Base-by-base conservation (phyloP, 2,888 invertebrate species). In the Tinea semifulvella region DNA sequence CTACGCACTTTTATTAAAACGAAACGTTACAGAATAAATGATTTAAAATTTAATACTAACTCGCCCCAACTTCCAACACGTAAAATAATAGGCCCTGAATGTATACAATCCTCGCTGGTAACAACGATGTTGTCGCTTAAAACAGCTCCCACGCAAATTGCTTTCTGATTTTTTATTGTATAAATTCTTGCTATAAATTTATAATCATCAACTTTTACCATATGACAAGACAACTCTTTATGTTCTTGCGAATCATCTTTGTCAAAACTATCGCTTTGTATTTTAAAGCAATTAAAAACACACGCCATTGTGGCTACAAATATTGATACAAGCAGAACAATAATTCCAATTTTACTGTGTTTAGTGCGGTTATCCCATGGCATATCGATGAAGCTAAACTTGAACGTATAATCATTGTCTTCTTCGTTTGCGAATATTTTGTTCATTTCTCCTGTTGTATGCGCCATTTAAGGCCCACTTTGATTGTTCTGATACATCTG, bases 281-380 rank as follows among this genome's bases (percentile, higher is more conserved):
- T 56, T 5, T 60, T 28, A 39, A 76, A 63, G 53, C 64, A 72
- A 46, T 63, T 61, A 3, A 60, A 46, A 1, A 75, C 63, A 43
- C 65, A 56, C 1, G 56, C 61, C 53, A 65, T 58, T 2, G 58
- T 71, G 7, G 53, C 58, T 2, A 57, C 46, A 49, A 71, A 67
- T 54, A 77, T 70, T n/a, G 61, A 48, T 14, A 60, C 18, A 6
- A 76, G 53, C 45, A 77, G 54, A 38, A 58, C 45, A 26, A 69
- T 48, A 10, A 75, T 66, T 5, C 65, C 60, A 31, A 61, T 50
- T 65, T 75, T 75, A 52, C 71, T 77, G 49, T 50, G 63, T 7
- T 50, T 53, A 3, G 72, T 54, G 10, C 77, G 61, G 44, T 73
- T 68, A 44, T 76, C 76, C 77, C 77, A 79, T 8, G 77, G 76